Evolutionary conservation across 1,140 invertebrate species (phyloP).

Genomic region (Wasmannia auropunctata): DNA sequence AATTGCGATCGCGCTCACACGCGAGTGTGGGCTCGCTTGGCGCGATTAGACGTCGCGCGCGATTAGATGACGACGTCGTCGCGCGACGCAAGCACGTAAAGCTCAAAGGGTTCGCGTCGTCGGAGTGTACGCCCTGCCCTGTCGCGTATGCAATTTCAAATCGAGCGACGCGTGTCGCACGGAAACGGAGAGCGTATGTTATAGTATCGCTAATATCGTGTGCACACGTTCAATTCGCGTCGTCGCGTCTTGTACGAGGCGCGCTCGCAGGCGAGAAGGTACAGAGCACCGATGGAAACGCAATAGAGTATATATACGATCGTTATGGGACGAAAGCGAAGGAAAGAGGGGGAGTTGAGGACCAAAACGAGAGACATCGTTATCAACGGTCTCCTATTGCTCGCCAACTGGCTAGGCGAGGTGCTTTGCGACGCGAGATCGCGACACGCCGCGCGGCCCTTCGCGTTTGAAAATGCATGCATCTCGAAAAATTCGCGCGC

Average conservation of each 20-base stretch:
- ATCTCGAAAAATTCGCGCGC: background rate
- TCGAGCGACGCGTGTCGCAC: constrained; percentile 15
- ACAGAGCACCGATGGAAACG: background rate
- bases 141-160: constrained; percentile 31
- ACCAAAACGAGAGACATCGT: constrained; percentile 9
- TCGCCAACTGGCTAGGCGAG: background rate
- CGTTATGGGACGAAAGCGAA: background rate
- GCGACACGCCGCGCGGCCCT: no score
- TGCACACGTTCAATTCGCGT: background rate
- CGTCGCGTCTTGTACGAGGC: background rate
- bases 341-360: background rate
- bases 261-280: background rate
- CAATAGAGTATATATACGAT: background rate
- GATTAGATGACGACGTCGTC: background rate
- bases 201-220: constrained; percentile 18
- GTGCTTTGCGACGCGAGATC: background rate
- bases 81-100: background rate
- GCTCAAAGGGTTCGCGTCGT: constrained; percentile 21
- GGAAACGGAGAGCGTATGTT: background rate
- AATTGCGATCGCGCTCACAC: constrained; percentile 11
- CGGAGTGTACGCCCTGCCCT: background rate
- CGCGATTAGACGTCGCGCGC: background rate
- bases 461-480: background rate
- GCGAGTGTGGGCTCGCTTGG: background rate
- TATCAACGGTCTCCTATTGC: constrained; percentile 11